Conservation (phyloP, 2,113 vertebrate genomes). For the Trachemys scripta region DNA sequence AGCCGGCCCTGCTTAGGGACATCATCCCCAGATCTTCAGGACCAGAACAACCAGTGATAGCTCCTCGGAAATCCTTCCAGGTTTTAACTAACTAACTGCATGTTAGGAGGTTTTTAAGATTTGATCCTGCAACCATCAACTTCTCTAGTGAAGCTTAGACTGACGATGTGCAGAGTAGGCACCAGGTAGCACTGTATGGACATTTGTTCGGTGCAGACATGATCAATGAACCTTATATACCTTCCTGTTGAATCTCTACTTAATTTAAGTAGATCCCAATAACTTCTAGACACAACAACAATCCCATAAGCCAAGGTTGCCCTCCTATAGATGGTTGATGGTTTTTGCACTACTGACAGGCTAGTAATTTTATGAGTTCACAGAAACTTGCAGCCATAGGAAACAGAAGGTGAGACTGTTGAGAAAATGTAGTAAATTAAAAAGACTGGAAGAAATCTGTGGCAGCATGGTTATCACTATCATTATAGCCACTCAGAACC, state of each 20-base stretch:
- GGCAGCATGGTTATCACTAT: background rate
- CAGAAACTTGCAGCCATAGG: slow-evolving; percentile 28
- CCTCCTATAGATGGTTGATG: background rate
- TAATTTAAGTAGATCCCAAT: background rate
- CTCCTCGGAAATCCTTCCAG: background rate
- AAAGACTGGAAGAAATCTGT: rapidly evolving
- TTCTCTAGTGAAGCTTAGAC: background rate
- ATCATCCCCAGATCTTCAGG: background rate
- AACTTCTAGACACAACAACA: background rate
- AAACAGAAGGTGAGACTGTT: slow-evolving; percentile 63
- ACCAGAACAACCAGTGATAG: background rate
- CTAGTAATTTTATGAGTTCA: slow-evolving; percentile 28
- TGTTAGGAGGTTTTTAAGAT: background rate
- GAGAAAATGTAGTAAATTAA: slow-evolving; percentile 39
- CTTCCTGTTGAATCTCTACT: background rate
- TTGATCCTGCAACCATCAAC: background rate
- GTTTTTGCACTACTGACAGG: slow-evolving; percentile 1
- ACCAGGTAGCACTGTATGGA: background rate
- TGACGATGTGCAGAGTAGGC: background rate
- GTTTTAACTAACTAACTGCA: background rate
- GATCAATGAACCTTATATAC: background rate
- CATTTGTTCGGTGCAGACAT: background rate
- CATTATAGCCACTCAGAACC: slow-evolving; percentile 8
- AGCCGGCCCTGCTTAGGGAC: background rate
- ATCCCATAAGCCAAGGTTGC: background rate